These are phyloP conservation scores for Sitophilus oryzae DNA, from an alignment of 1,140 invertebrate genomes.

Conservation along the genomic window DNA sequence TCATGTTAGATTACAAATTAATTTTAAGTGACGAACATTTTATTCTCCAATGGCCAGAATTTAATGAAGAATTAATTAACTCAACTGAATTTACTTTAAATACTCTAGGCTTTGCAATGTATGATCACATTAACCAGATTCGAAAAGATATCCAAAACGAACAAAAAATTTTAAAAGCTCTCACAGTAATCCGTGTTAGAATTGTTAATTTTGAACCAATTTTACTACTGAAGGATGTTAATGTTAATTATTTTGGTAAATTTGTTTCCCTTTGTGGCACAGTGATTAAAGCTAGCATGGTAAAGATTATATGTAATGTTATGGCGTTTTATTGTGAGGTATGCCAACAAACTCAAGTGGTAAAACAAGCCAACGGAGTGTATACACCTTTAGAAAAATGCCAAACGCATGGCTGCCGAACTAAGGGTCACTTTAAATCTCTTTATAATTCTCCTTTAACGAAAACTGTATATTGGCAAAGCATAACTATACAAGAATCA, in stretches of 20 bases:
- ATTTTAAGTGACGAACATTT: conserved; percentile 57
- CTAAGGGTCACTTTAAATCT: conserved; percentile 60
- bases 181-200: conserved; percentile 55
- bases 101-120: conserved; percentile 64
- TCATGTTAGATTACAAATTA: conserved; percentile 59
- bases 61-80: conserved; percentile 59
- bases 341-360: conserved; percentile 59
- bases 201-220: conserved; percentile 65
- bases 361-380: conserved; percentile 57
- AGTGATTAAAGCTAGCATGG: conserved; percentile 74
- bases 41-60: conserved; percentile 52
- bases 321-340: conserved; percentile 74
- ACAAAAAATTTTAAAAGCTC: conserved; percentile 33
- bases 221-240: conserved; percentile 65
- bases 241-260: conserved; percentile 79
- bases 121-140: conserved; percentile 52
- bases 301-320: conserved; percentile 66
- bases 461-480: conserved; percentile 70
- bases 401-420: conserved; percentile 50
- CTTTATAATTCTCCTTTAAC: conserved; percentile 63
- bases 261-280: conserved; percentile 79
- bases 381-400: conserved; percentile 55
- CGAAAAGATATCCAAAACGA: conserved; percentile 30
- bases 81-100: conserved; percentile 58
- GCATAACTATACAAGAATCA: conserved; percentile 71